Evolutionary conservation across 2,888 invertebrate species (phyloP).

Genomic region (Nowickia ferox): DNA sequence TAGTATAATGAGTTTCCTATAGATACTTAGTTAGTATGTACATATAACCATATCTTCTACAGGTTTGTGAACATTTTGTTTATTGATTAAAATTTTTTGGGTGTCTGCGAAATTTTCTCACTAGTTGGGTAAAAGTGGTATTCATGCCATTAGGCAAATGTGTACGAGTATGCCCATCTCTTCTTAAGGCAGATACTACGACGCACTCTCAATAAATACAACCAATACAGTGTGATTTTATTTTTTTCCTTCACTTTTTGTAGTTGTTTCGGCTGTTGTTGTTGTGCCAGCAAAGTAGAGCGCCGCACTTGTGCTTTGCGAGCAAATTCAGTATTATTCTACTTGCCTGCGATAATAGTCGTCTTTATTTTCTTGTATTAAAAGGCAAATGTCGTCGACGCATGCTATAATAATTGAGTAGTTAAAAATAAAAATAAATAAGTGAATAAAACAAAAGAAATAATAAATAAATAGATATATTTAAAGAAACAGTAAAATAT

Average conservation of each 20-base stretch:
- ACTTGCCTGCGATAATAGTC: slow-evolving; percentile 73
- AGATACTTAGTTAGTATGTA: too few species aligned
- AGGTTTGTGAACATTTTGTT: slow-evolving; percentile 29
- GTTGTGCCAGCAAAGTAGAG: slow-evolving; percentile 58
- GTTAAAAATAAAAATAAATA: slow-evolving; percentile 22
- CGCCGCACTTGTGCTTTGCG: slow-evolving; percentile 70
- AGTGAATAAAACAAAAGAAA: slow-evolving; percentile 26
- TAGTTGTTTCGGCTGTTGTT: slow-evolving; percentile 27
- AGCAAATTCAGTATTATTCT: slow-evolving; percentile 73
- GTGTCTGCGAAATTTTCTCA: slow-evolving; percentile 24
- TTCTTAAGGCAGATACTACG: slow-evolving; percentile 51
- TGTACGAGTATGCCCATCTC: slow-evolving; percentile 50
- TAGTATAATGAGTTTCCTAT: too few species aligned
- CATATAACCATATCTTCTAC: neutral
- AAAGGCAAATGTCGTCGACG: slow-evolving; percentile 42
- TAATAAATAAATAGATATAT: neutral
- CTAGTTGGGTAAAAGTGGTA: neutral
- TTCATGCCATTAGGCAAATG: slow-evolving; percentile 29
- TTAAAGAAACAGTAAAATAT: slow-evolving; percentile 7
- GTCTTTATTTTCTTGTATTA: slow-evolving; percentile 57
- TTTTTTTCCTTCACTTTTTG: slow-evolving; percentile 16
- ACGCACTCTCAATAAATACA: slow-evolving; percentile 62
- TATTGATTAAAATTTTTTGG: slow-evolving; percentile 44
- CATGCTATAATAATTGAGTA: slow-evolving; percentile 56
- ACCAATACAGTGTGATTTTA: slow-evolving; percentile 54